phyloP scores from a whole-genome alignment of 2,797 vertebrate species.

The Sciurus carolinensis region DNA sequence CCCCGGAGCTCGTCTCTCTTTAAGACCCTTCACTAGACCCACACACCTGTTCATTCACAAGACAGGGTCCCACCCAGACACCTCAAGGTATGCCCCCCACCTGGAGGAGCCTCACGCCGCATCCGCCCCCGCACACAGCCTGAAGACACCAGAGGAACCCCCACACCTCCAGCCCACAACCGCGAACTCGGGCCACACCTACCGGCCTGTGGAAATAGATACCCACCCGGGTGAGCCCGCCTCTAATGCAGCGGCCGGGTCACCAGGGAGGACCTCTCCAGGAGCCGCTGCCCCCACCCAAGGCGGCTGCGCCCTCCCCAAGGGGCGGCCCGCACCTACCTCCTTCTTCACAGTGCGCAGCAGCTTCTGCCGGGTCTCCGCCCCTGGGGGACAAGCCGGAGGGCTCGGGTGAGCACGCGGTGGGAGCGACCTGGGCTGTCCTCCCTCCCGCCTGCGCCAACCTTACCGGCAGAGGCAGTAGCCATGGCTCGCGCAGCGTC shows the following conservation, averaged over 20 bases:
- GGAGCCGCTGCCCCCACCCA: not conserved
- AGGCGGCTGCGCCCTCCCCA: not conserved
- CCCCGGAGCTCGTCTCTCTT: not conserved
- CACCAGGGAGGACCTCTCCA: too few species aligned
- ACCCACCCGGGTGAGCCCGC: not conserved
- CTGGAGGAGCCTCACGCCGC: not conserved
- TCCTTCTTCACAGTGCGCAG: slow-evolving; percentile 98
- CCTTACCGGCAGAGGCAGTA: slow-evolving; percentile 74
- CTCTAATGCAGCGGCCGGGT: not conserved
- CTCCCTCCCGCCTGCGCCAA: slow-evolving; percentile 72
- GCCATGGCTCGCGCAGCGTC: slow-evolving; percentile 72
- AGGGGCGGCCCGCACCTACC: slow-evolving; percentile 91
- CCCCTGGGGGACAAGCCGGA: slow-evolving; percentile 90
- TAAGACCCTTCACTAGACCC: not conserved
- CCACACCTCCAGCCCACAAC: not conserved
- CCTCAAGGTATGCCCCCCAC: not conserved
- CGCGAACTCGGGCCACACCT: not conserved
- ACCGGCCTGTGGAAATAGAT: not conserved
- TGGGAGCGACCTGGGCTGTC: slow-evolving; percentile 55
- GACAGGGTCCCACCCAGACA: not conserved
- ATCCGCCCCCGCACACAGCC: not conserved
- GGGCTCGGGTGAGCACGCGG: slow-evolving; percentile 61
- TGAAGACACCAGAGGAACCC: not conserved
- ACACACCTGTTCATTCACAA: not conserved
- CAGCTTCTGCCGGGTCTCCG: slow-evolving; percentile 96